Base-by-base conservation (phyloP, 2,113 vertebrate species). In the Dryoscopus gambensis region DNA sequence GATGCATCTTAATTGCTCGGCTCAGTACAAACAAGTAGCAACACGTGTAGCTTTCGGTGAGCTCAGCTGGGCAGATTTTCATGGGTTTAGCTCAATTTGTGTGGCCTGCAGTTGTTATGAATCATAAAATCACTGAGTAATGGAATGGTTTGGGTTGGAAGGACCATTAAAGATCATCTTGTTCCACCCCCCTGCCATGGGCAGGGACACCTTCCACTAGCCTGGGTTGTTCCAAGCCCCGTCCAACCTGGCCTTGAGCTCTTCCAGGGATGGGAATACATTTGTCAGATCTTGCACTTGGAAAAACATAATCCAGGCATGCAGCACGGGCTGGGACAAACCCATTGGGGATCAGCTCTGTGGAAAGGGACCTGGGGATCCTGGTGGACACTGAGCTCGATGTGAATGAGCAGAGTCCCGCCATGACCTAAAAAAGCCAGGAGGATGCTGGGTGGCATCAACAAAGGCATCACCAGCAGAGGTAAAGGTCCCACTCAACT, bases 231-330 rank as follows among this genome's bases (percentile, higher is more conserved):
- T 62, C 56, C 67, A 60, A n/a, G 25, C 5, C 13, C 28, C 0
- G 0, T 44, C 47, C 39, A 21, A 44, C 7, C 10, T 0, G 13
- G 16, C 16, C 8, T 31, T 62, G 39, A 22, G 18, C 22, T 5
- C 22, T 63, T 39, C 14, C 39, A 63, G 39, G 47, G 39, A 31
- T 25, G 13, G 46, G 37, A 44, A 62, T 25, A 21, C 3, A 20
- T 69, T 37, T 37, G 3, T 28, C 33, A 52, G 13, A 5, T 39
- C 15, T 33, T 77, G 22, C 14, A 60, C 11, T 4, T n/a, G 28
- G 13, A 9, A 46, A 69, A 69, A 62, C 15, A 53, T 2, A 20
- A 46, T 20, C 23, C 55, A 62, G 28, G 47, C 78, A 24, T 28
- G 47, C 19, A 87, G 39, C 15, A 24, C 9, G 16, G 39, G 23